Evolutionary conservation across 2,888 invertebrate genomes (phyloP), one percentile per base, ranked within the genome.

Genomic region (Ophonus ardosiacus): DNA sequence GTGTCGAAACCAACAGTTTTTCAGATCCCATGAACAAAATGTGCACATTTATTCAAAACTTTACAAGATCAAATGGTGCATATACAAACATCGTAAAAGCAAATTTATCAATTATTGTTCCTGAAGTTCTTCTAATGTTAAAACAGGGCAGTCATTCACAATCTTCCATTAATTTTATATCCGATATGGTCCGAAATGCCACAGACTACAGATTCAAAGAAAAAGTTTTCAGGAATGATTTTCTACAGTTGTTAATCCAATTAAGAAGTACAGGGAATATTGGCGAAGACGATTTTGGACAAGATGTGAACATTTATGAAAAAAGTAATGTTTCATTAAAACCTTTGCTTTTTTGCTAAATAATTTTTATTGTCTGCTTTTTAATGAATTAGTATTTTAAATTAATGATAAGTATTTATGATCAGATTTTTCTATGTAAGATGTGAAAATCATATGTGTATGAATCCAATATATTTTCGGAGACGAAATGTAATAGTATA

Each of bases 231-330:
- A 87, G 90, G 57, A 88, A 88, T 38, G 91, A 91, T 86, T 90
- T 90, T 84, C 87, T 90, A 84, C 89, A 90, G 79, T 83, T 90
- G 18, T 85, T 90, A 86, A 89, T 90, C 84, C 88, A 89, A 79
- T 81, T 90, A 18, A 89, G 88, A 81, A 89, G 89, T 56, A 85
- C 85, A 8, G 87, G 86, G 40, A 86, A 84, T 76, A 65, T 86
- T 7, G 81, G 57, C 21, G 86, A 82, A 38, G 85, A 84, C 10
- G 84, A 83, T 56, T 76, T 63, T 38, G 85, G 68, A 13, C 63
- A 81, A 8, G 85, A 86, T 74, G 15, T 24, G 18, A 56, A 61
- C 10, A 81, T 83, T 18, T 86, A 68, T 31, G 85, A 86, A 78
- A 78, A 83, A 74, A 43, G 86, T 83, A 85, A 63, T 18, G 17